Evolutionary conservation across 2,888 invertebrate species (phyloP), one percentile per base, ranked within the genome.

Genomic region (Teleogryllus oceanicus): DNA sequence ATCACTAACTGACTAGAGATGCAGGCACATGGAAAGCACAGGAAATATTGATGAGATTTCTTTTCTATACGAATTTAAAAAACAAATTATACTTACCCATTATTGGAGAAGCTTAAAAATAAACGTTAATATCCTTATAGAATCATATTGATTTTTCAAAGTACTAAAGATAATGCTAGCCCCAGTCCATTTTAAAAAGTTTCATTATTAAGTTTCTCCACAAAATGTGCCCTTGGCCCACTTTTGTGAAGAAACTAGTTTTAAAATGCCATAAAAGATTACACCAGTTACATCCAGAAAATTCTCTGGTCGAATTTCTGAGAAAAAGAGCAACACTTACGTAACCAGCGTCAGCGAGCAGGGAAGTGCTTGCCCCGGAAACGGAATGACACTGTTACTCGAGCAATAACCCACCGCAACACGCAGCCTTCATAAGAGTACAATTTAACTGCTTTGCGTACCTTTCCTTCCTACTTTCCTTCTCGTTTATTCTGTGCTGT

Each of bases 321-420:
- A 62, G 62, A 62, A 62, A n/a, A 62, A 62, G n/a, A 62, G 62
- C n/a, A 12, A 62, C 16, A 62, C 16, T 62, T 62, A n/a, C 62
- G 62, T 62, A 62, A 62, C 8, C 62, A n/a, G 16, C 62, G n/a
- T 5, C 62, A 16, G 62, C 62, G 62, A 5, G 62, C n/a, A 62
- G 62, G 62, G 62, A 62, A 62, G 62, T 62, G 62, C n/a, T 62
- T n/a, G 62, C 16, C 16, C 62, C 62, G 62, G 62, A 62, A 62
- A 62, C n/a, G 62, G 62, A 62, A 62, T n/a, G 62, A 62, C 62
- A 62, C 62, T n/a, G 62, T 62, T 62, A 62, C 62, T n/a, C 62
- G 13, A 62, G 62, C 62, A 62, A 62, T 62, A 62, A 62, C 62
- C 62, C n/a, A 62, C 62, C 8, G 0, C 62, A 11, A 62, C 62